phyloP scores from a whole-genome alignment of 2,113 vertebrate species.

The Zapornia atra region DNA sequence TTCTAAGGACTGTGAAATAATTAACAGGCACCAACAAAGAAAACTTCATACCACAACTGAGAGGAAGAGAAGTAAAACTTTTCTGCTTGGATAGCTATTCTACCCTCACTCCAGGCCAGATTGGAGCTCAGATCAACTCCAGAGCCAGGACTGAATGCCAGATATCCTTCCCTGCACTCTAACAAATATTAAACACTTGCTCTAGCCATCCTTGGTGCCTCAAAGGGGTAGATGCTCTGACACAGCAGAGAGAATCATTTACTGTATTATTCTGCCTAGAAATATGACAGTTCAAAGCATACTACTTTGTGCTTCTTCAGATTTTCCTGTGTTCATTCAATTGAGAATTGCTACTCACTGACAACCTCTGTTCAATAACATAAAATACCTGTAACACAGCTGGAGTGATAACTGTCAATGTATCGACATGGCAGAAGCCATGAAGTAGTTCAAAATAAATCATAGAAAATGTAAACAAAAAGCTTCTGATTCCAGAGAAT shows the following conservation, averaged over 20 bases:
- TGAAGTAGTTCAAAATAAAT: neutral
- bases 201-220: neutral
- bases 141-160: neutral
- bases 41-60: neutral
- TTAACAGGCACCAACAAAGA: neutral
- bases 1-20: neutral
- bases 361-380: neutral
- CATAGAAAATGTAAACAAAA: neutral
- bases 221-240: neutral
- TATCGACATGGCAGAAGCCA: neutral
- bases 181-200: neutral
- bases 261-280: neutral
- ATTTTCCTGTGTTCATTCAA: slow-evolving; percentile 2
- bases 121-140: neutral
- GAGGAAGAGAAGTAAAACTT: neutral
- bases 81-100: neutral
- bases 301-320: neutral
- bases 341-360: neutral
- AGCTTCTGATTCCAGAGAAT: neutral
- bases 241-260: neutral
- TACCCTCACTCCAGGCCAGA: neutral
- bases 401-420: neutral
- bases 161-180: neutral
- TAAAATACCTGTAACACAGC: neutral
- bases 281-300: neutral